Conservation (phyloP, 37 sponge, comb jelly and placozoan genomes). For the Mnemiopsis leidyi region DNA sequence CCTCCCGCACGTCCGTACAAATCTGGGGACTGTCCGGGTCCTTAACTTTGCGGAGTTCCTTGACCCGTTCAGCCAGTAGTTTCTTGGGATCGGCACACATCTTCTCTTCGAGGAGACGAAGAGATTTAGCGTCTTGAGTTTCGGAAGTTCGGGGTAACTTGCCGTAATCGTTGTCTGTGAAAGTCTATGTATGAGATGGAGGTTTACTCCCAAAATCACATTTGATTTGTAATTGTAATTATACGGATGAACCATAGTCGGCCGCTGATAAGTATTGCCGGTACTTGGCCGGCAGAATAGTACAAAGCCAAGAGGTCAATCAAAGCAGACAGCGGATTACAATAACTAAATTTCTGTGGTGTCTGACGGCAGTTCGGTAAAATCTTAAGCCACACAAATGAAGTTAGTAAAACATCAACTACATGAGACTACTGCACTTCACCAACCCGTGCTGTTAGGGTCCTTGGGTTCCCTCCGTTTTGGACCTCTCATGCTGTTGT, state of each 20-base stretch:
- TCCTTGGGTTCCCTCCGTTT: neutral
- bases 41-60: slow-evolving; percentile 4
- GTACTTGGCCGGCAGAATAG: too few relatives aligned
- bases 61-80: slow-evolving; percentile 22
- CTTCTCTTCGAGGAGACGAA: slow-evolving; percentile 42
- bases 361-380: too few relatives aligned
- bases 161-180: neutral
- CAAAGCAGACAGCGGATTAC: neutral
- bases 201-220: too few relatives aligned
- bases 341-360: neutral
- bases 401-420: too few relatives aligned
- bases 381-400: too few relatives aligned
- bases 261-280: too few relatives aligned
- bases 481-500: slow-evolving; percentile 50
- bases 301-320: neutral
- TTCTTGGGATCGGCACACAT: slow-evolving; percentile 30
- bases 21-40: neutral
- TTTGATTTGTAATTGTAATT: too few relatives aligned
- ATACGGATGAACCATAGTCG: too few relatives aligned
- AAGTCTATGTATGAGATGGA: too few relatives aligned
- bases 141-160: neutral
- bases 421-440: too few relatives aligned
- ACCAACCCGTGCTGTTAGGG: neutral
- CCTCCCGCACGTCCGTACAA: neutral
- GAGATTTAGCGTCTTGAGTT: neutral